Evolutionary conservation across 1,140 invertebrate species (phyloP).

Genomic region (Oppia nitens): DNA sequence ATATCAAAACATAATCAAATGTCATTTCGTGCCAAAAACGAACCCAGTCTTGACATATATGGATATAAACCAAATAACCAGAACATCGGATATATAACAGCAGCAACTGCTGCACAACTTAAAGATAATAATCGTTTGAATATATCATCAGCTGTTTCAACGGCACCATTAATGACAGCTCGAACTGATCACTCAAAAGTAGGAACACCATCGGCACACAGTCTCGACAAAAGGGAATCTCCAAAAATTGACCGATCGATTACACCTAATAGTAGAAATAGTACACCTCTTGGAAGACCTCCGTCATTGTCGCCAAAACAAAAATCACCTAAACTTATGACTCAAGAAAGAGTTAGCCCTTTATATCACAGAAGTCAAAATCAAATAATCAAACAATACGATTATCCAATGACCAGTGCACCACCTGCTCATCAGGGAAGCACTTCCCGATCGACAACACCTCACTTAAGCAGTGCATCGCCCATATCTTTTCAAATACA

Average conservation of each 20-base stretch:
- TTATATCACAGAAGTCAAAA: slow-evolving; percentile 11
- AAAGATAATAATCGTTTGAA: slow-evolving; percentile 19
- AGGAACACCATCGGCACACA: not conserved
- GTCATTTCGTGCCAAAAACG: slow-evolving; percentile 41
- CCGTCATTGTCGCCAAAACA: slow-evolving; percentile 10
- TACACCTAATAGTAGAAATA: slow-evolving; percentile 5
- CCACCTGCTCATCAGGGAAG: slow-evolving; percentile 19
- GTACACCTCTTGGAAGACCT: not conserved
- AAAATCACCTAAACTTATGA: slow-evolving; percentile 2
- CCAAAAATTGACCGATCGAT: slow-evolving; percentile 8
- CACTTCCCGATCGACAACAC: slow-evolving; percentile 12
- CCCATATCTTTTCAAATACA: not conserved
- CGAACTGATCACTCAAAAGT: too few species aligned
- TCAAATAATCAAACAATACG: slow-evolving; percentile 20
- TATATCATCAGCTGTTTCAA: not conserved
- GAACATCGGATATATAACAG: slow-evolving; percentile 33
- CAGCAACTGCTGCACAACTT: slow-evolving; percentile 31
- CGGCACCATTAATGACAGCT: not conserved
- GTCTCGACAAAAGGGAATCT: slow-evolving; percentile 1
- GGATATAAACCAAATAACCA: slow-evolving; percentile 49
- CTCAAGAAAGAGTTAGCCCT: slow-evolving; percentile 11
- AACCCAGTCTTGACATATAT: slow-evolving; percentile 52
- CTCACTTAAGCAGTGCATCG: slow-evolving; percentile 12
- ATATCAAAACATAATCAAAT: not conserved
- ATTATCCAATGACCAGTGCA: slow-evolving; percentile 17